phyloP scores from a whole-genome alignment of 2,113 vertebrate species.

The Emydocephalus ijimae region DNA sequence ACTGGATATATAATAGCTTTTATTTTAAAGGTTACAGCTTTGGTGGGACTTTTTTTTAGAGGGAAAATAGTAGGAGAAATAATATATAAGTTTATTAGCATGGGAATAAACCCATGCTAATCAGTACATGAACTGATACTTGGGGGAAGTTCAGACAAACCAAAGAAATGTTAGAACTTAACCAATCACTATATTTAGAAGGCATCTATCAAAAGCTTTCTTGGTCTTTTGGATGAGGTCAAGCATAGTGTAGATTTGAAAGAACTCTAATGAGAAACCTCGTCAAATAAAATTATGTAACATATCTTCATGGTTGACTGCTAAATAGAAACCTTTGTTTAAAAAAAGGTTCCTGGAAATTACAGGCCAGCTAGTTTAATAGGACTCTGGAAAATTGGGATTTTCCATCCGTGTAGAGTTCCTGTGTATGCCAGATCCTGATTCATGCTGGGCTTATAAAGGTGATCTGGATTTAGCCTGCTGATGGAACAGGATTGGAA shows the following conservation, averaged over 20 bases:
- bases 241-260: background rate
- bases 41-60: background rate
- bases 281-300: background rate
- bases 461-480: background rate
- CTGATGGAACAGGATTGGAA: background rate
- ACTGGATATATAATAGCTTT: fast-evolving
- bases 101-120: background rate
- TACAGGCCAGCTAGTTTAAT: background rate
- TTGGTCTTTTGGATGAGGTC: background rate
- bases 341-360: background rate
- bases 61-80: background rate
- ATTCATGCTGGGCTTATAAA: background rate
- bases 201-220: background rate
- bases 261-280: background rate
- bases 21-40: background rate
- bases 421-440: background rate
- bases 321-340: background rate
- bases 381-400: background rate
- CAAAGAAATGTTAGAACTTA: background rate
- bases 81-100: background rate
- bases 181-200: background rate
- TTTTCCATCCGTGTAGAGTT: background rate
- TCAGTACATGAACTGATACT: background rate
- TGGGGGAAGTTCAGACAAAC: background rate
- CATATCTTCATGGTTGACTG: background rate